Evolutionary conservation across 2,888 invertebrate genomes (phyloP).

Genomic region (Oeneis ivallda): DNA sequence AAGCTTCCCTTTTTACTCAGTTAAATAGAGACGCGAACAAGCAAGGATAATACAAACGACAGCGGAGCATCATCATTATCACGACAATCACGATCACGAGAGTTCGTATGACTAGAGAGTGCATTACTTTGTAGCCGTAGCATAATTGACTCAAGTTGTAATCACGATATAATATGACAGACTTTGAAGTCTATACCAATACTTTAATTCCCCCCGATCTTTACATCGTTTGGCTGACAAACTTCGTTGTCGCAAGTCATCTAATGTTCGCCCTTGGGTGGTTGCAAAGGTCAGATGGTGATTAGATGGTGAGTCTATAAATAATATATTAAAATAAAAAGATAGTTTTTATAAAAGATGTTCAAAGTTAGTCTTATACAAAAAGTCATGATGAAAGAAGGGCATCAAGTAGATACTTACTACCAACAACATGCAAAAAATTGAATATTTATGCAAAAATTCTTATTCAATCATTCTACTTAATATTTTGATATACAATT

Average conservation of each 20-base stretch:
- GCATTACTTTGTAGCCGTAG: conserved; percentile 12
- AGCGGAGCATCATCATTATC: conserved; percentile 16
- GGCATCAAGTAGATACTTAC: no score
- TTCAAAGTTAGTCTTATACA: no score
- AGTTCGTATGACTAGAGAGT: neutral
- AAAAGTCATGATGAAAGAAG: neutral
- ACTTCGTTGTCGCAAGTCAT: conserved; percentile 23
- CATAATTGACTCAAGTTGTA: conserved; percentile 16
- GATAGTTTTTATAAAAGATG: neutral
- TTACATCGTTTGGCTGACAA: neutral
- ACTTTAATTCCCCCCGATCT: conserved; percentile 14
- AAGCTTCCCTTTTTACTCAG: conserved; percentile 1
- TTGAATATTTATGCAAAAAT: no score
- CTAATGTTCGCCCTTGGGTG: conserved; percentile 20
- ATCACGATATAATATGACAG: conserved; percentile 13
- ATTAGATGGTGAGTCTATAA: conserved; percentile 1
- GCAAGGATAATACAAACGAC: conserved; percentile 16
- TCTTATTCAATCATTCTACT: no score
- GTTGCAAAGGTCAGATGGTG: conserved; percentile 16
- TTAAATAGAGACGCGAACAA: conserved; percentile 12
- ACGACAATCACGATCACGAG: conserved; percentile 16
- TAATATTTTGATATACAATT: no score
- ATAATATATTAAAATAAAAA: neutral
- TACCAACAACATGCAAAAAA: no score
- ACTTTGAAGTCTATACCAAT: conserved; percentile 17